Base-by-base conservation (phyloP, 2,888 invertebrate genomes). In the Scotopteryx bipunctaria region DNA sequence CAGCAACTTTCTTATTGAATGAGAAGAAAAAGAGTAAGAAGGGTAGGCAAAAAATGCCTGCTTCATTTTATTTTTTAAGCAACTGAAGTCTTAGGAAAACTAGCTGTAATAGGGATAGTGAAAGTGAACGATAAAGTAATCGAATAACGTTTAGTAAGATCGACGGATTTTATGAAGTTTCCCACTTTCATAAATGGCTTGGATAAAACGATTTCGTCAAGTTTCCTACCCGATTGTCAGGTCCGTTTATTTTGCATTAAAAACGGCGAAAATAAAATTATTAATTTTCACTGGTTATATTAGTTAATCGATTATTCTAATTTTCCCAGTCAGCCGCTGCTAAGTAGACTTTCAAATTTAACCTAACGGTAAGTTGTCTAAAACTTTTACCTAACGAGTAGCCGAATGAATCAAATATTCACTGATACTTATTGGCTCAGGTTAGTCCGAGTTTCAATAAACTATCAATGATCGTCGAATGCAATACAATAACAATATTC, bases 401-500 rank as follows among this genome's bases (percentile, higher is more conserved):
- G 32, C 14, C 9, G 21, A 42, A 32, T 21, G 31, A 31, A 19
- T 9, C 11, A 15, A 42, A 42, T 31, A 17, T 35, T 35, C 11
- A 15, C 14, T 16, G 33, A 21, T 40, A 32, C n/a, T 53, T 31
- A 52, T 47, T 38, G 38, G 33, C 42, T 43, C 41, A 54, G 44
- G 41, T 56, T 37, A 58, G 14, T 36, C 50, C 50, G 57, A 63
- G 59, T 67, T 71, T 67, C 64, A 64, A 66, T 76, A 67, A 73
- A 71, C 69, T 73, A 75, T 73, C 74, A 72, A 68, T 76, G 71
- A 72, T 71, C 68, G 68, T 76, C 59, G 64, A 59, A 56, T 59
- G 67, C 71, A 73, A 72, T 77, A 76, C 71, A 73, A 75, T 80
- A 77, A 78, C 78, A 78, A 74, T 77, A 79, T 77, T 76, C 72